Base-by-base conservation (phyloP, 2,888 invertebrate species). In the Oscheius sp. region DNA sequence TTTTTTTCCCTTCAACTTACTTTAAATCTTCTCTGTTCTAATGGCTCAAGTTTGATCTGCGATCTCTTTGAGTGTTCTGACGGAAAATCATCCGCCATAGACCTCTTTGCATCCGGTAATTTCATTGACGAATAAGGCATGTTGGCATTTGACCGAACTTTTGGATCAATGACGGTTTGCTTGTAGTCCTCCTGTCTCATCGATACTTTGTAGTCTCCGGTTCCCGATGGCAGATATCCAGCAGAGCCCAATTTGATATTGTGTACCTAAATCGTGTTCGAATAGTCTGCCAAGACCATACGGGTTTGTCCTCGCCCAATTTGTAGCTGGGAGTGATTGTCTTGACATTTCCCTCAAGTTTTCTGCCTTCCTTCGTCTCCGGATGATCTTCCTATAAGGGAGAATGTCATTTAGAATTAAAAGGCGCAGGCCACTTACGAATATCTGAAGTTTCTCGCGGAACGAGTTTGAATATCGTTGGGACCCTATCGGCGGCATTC, bases 81-180 rank as follows among this genome's bases (percentile, higher is more conserved):
- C 6, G 84, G 81, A 63, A 85, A 85, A 69, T 85, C 85, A 38
- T 75, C 81, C 33, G 79, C 80, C 49, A 82, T 54, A 22, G 75
- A 69, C 28, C 73, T 68, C 26, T 74, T 71, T 2, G 74, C 76
- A 41, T 79, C 77, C n/a, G 80, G 74, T 33, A 79, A 61, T 38
- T 73, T 44, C 32, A 75, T 74, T 38, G 76, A 68, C n/a, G 61
- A 65, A 47, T 63, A 63, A 14, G 82, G 82, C 72, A 83, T 82
- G 68, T 80, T 80, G 32, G 85, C 81, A 65, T 84, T 81, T 32
- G 82, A 78, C 28, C 71, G 56, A 17, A 84, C 86, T 71, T 82
- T 84, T n/a, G 86, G 86, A 67, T 86, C 86, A 69, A 86, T 86
- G 36, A 86, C 74, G 9, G 82, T 83, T 78, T 84, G 82, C 30